Percentiles rank a stretch among this genome's conserved stretches.
Evolutionary conservation across 2,113 vertebrate genomes (phyloP).

Genomic region (Poeciliopsis turrubarensis): DNA sequence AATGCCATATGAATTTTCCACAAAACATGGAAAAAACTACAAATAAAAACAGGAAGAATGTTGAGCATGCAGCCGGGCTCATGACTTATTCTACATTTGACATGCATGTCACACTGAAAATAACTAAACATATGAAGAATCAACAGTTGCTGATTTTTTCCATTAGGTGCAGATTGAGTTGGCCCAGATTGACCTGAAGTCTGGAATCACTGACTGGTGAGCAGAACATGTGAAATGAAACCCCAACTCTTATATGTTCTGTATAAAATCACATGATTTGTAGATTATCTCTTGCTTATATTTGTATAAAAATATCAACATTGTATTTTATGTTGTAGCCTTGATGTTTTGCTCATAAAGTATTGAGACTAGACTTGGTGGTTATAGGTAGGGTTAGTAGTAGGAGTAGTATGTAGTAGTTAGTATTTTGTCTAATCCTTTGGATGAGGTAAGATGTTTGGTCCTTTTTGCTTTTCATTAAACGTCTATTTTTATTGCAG

Average conservation of each 20-base stretch:
- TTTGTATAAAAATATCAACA: no score
- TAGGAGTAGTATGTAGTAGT: no score
- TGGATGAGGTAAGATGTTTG: not conserved
- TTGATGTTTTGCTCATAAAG: not conserved
- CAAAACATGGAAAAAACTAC: not conserved
- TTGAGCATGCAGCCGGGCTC: not conserved
- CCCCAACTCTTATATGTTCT: not conserved
- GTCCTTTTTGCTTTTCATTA: not conserved
- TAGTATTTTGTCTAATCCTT: not conserved
- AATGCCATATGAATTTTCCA: not conserved
- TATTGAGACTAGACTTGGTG: not conserved
- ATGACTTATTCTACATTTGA: not conserved
- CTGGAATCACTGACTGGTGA: constrained; percentile 79
- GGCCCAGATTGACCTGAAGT: constrained; percentile 61
- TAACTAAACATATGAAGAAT: not conserved
- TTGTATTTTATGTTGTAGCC: not conserved
- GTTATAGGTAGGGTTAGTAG: no score
- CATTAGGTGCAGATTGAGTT: constrained; percentile 76
- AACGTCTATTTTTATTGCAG: constrained; percentile 50
- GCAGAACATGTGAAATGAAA: constrained; percentile 18
- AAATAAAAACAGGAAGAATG: no score
- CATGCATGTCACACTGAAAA: not conserved
- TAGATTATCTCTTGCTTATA: no score
- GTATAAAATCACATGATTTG: not conserved
- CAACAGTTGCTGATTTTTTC: not conserved